These are phyloP conservation scores for Pseudomyrmex pallidus DNA, from an alignment of 1,140 invertebrate genomes.

Conservation along the genomic window DNA sequence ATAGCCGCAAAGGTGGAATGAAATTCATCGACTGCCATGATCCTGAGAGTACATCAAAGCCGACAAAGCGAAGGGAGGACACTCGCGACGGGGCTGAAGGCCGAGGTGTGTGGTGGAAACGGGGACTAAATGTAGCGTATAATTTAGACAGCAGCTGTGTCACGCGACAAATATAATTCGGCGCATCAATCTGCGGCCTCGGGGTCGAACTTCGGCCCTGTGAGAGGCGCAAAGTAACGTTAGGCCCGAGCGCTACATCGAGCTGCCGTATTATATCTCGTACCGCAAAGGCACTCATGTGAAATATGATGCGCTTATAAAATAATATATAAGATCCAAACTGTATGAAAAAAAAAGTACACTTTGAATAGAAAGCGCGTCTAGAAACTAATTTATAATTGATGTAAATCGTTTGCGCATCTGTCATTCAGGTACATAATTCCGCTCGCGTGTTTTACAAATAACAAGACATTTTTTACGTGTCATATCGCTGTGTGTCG, in stretches of 20 bases:
- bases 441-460: not conserved
- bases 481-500: not conserved
- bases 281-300: not conserved
- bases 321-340: not conserved
- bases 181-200: constrained; percentile 83
- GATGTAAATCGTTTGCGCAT: not conserved
- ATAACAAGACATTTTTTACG: not conserved
- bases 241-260: not conserved
- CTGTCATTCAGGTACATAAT: not conserved
- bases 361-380: not conserved
- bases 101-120: constrained; percentile 63
- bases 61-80: constrained; percentile 54
- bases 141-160: constrained; percentile 81
- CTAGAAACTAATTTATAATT: not conserved
- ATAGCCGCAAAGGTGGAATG: constrained; percentile 77
- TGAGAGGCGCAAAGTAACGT: constrained; percentile 18
- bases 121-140: constrained; percentile 82
- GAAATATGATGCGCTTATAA: constrained; percentile 17
- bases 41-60: constrained; percentile 79
- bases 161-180: constrained; percentile 82
- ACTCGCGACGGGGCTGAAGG: constrained; percentile 59
- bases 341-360: not conserved
- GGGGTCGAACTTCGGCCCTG: constrained; percentile 73
- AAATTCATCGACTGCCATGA: constrained; percentile 76
- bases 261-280: not conserved